These are phyloP conservation scores for Caenorhabditis wallacei DNA, from an alignment of 2,888 invertebrate species.

Conservation along the genomic window DNA sequence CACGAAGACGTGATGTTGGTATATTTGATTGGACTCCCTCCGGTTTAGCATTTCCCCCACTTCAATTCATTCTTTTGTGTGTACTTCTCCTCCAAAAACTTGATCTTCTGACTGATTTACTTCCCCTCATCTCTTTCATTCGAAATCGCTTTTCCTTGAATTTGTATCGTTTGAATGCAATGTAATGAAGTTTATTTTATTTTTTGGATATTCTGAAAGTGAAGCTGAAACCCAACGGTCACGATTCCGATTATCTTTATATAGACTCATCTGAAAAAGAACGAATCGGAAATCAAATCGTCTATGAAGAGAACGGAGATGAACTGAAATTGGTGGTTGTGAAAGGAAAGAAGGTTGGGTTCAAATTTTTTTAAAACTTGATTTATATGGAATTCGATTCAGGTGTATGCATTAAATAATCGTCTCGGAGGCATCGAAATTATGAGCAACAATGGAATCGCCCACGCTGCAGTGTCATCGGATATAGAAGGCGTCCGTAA, in stretches of 20 bases:
- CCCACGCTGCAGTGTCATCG: constrained; percentile 92
- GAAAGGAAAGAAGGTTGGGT: constrained; percentile 87
- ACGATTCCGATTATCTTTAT: constrained; percentile 95
- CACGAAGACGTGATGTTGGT: too few species aligned
- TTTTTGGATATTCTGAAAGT: constrained; percentile 91
- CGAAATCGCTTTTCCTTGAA: too few species aligned
- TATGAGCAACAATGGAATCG: constrained; percentile 98
- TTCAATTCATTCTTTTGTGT: too few species aligned
- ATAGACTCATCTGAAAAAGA: constrained; percentile 92
- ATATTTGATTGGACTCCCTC: too few species aligned
- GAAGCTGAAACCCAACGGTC: constrained; percentile 89
- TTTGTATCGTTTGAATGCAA: constrained; percentile 98
- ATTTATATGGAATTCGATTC: constrained; percentile 83
- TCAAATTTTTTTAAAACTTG: background rate
- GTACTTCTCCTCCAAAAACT: too few species aligned
- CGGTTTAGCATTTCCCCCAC: too few species aligned
- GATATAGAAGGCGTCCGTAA: constrained; percentile 90
- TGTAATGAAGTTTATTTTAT: too few species aligned
- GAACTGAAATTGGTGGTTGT: constrained; percentile 83
- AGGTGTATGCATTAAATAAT: constrained; percentile 97
- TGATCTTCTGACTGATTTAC: too few species aligned
- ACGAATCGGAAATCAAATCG: constrained; percentile 74
- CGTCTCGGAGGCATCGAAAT: constrained; percentile 97
- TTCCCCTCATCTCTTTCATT: too few species aligned
- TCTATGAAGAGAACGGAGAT: constrained; percentile 72